Conservation (phyloP, 2,888 invertebrate genomes). For the Callimorpha dominula region DNA sequence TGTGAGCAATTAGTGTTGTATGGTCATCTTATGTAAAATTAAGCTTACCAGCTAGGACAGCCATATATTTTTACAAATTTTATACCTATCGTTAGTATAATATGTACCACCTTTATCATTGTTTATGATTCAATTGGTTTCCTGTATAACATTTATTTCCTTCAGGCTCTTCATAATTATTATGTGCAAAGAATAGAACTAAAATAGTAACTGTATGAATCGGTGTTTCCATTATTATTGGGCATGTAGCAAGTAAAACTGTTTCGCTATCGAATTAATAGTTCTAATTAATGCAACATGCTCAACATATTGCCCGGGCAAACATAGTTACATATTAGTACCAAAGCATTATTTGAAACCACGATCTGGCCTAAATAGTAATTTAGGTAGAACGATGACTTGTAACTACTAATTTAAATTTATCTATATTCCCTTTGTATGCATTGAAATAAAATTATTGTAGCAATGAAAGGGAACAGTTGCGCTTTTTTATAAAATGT, state of each 20-base stretch:
- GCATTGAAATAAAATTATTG: neutral
- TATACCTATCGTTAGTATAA: too few relatives aligned
- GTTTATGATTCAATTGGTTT: too few relatives aligned
- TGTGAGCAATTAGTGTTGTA: too few relatives aligned
- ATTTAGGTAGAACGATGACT: neutral
- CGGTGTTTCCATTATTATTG: neutral
- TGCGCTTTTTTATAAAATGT: too few relatives aligned
- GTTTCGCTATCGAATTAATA: conserved; percentile 3
- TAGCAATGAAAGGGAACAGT: neutral
- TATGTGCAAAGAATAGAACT: too few relatives aligned
- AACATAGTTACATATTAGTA: conserved; percentile 15
- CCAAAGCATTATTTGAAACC: conserved; percentile 12
- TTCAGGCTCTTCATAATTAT: too few relatives aligned
- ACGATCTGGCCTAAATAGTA: conserved; percentile 8
- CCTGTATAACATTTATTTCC: too few relatives aligned
- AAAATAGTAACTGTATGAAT: neutral
- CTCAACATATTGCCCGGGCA: neutral
- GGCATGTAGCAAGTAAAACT: neutral
- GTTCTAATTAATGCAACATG: conserved; percentile 20
- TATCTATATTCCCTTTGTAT: neutral
- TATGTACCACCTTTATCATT: too few relatives aligned
- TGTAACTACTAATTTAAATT: neutral
- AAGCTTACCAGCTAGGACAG: too few relatives aligned
- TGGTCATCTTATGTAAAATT: too few relatives aligned
- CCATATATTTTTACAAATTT: too few relatives aligned